phyloP scores from a whole-genome alignment of 2,888 invertebrate genomes.

The Ormyrus nitidulus region DNA sequence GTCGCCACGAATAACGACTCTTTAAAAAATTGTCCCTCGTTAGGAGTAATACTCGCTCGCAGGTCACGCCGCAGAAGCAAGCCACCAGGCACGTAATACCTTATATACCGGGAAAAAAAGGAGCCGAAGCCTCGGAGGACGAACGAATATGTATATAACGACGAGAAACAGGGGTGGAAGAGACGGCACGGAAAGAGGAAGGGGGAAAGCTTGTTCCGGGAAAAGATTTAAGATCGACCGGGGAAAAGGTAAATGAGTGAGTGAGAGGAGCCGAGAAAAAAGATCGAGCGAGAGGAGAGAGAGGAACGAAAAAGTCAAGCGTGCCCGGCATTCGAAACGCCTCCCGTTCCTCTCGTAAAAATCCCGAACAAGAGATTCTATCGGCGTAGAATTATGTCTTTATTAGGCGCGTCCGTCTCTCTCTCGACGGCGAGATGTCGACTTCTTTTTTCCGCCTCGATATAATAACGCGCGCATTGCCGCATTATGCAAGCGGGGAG shows the following conservation, averaged over 20 bases:
- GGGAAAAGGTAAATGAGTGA: conserved; percentile 43
- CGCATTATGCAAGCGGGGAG: conserved; percentile 1
- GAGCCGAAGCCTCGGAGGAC: neutral
- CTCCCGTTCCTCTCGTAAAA: conserved; percentile 10
- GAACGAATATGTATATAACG: conserved; percentile 4
- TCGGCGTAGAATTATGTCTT: conserved; percentile 71
- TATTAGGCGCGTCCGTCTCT: conserved; percentile 66
- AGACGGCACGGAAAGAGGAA: neutral
- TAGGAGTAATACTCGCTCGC: conserved; percentile 29
- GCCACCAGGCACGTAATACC: too few species aligned
- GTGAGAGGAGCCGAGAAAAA: neutral
- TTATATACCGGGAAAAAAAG: neutral
- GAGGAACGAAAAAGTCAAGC: neutral
- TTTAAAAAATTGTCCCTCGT: conserved; percentile 49
- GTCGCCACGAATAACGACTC: conserved; percentile 29
- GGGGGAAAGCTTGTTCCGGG: conserved; percentile 36
- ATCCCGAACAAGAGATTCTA: conserved; percentile 61
- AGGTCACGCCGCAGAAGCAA: too few species aligned
- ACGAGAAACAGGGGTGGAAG: conserved; percentile 21
- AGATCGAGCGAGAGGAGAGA: neutral
- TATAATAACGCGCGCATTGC: conserved; percentile 12
- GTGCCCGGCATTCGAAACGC: conserved; percentile 36
- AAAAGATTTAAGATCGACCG: conserved; percentile 43
- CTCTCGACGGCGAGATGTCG: neutral
- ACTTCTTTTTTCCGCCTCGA: neutral